phyloP scores from a whole-genome alignment of 2,797 vertebrate species.

The Brachyrhaphis roseni region DNA sequence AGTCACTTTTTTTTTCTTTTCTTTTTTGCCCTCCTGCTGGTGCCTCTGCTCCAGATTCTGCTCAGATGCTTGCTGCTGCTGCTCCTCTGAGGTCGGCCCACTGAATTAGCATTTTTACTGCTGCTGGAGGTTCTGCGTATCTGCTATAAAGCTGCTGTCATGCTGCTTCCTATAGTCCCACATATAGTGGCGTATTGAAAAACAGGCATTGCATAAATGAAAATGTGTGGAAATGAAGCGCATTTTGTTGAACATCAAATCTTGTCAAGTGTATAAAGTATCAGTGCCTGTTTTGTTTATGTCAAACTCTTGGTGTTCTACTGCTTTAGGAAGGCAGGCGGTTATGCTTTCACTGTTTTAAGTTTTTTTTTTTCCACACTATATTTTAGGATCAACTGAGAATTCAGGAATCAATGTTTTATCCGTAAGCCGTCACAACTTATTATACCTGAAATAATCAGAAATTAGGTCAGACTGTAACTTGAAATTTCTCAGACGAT shows the following conservation, averaged over 20 bases:
- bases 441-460: background rate
- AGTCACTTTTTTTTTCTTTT: background rate
- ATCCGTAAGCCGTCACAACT: background rate
- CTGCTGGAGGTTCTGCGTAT: background rate
- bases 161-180: background rate
- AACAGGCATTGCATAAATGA: background rate
- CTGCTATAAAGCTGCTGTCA: constrained; percentile 1
- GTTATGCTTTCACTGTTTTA: background rate
- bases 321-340: background rate
- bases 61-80: background rate
- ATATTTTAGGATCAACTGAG: background rate
- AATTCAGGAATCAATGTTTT: background rate
- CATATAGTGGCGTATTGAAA: background rate
- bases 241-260: background rate
- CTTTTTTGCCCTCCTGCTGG: constrained; percentile 5
- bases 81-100: background rate
- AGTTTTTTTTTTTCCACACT: background rate
- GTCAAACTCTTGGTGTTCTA: background rate
- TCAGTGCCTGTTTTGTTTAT: background rate
- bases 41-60: background rate
- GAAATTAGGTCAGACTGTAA: background rate
- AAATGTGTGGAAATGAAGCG: background rate
- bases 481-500: background rate
- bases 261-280: background rate
- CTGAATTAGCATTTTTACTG: constrained; percentile 1